phyloP scores from a whole-genome alignment of 1,140 invertebrate species.

The Cotesia glomerata region DNA sequence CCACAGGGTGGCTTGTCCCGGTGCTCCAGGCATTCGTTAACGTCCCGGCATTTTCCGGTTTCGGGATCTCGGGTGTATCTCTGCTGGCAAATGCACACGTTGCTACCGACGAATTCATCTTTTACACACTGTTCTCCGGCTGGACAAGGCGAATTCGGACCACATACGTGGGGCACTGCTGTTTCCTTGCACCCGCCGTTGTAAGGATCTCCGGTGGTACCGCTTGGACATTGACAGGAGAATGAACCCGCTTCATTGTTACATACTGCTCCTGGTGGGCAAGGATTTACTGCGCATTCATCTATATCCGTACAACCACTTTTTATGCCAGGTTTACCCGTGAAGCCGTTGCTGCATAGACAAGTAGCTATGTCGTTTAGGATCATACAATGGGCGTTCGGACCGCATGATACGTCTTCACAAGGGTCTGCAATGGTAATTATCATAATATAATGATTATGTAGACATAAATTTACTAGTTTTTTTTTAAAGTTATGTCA shows the following conservation, averaged over 20 bases:
- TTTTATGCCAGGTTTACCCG: conserved; percentile 70
- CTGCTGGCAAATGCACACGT: conserved; percentile 86
- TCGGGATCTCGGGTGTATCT: conserved; percentile 78
- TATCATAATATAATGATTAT: neutral
- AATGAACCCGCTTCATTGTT: conserved; percentile 86
- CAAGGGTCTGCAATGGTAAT: conserved; percentile 77
- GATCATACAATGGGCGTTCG: conserved; percentile 88
- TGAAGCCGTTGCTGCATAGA: conserved; percentile 79
- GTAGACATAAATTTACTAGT: too few relatives aligned
- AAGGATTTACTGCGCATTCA: conserved; percentile 80
- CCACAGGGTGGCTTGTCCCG: conserved; percentile 80
- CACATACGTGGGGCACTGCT: conserved; percentile 71
- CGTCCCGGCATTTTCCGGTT: conserved; percentile 80
- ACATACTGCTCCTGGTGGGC: conserved; percentile 82
- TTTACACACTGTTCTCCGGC: conserved; percentile 82
- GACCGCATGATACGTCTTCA: conserved; percentile 82
- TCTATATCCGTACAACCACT: conserved; percentile 86
- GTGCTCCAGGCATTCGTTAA: conserved; percentile 84
- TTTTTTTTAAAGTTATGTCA: too few relatives aligned
- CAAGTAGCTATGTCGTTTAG: conserved; percentile 84
- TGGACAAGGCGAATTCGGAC: conserved; percentile 77
- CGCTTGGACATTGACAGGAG: conserved; percentile 85
- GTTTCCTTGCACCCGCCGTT: conserved; percentile 73
- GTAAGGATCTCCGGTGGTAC: conserved; percentile 73
- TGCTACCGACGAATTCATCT: conserved; percentile 73